Evolutionary conservation across 2,888 invertebrate genomes (phyloP), one percentile per base, ranked within the genome.

Genomic region (Noctua fimbriata): DNA sequence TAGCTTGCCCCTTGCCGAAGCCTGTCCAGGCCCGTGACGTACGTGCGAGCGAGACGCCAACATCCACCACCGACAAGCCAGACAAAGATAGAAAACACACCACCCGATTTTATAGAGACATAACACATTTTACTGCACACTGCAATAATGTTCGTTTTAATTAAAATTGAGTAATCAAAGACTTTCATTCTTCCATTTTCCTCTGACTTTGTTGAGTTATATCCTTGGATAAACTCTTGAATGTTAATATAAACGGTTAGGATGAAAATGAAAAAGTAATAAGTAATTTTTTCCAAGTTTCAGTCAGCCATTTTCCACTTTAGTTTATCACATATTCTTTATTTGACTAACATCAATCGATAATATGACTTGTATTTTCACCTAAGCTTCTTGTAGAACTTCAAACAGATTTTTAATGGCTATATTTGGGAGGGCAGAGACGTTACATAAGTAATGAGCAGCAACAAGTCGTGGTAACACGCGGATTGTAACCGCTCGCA

Each of bases 111-210:
- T 92, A 92, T 91, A 88, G 89, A 90, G 79, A 91, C 90, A 90
- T 92, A 88, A 91, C 89, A 89, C 84, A 90, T 88, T 93, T 91
- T 89, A 92, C 89, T 93, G 92, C 92, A 90, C 82, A 74, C 78
- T 87, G 85, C 89, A 90, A 85, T 89, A 88, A 83, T 84, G 89
- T 82, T 85, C 83, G 79, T 73, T 88, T 89, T 92, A 93, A 93
- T 94, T 93, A 92, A 92, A 91, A 90, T 88, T 79, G 84, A 83
- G 79, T 86, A 76, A 86, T 85, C 85, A 82, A 72, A 78, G 79
- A 49, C 44, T 80, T 83, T 86, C 41, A 24, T 73, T 88, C 49
- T 49, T 76, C 65, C 71, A 83, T 73, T 82, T 84, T 55, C 67
- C 24, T 87, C n/a, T 63, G 81, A 87, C 85, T 87, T 76, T 75